These are phyloP conservation scores for Copsychus sechellarum DNA, from an alignment of 2,113 vertebrate genomes.

Conservation along the genomic window DNA sequence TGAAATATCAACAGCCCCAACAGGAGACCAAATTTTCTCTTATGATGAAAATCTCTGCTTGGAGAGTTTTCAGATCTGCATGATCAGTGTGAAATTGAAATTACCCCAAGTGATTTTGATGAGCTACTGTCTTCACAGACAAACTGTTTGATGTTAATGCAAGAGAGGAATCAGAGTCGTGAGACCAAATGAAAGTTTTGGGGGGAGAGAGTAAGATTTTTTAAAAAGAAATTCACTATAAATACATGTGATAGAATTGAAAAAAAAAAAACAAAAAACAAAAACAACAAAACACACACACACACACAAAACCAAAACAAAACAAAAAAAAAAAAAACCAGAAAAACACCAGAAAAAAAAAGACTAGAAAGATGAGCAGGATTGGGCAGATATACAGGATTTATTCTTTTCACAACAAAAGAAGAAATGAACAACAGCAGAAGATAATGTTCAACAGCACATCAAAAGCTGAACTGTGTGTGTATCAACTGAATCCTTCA, in stretches of 20 bases:
- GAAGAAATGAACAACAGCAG: not conserved
- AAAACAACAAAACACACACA: too few species aligned
- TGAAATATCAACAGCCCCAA: conserved; percentile 22
- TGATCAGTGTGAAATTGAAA: conserved; percentile 65
- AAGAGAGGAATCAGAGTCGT: not conserved
- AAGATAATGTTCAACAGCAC: not conserved
- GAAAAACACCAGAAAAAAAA: not conserved
- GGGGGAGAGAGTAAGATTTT: not conserved
- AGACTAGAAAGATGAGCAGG: not conserved
- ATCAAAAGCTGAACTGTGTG: not conserved
- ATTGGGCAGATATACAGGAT: not conserved
- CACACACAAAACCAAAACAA: too few species aligned
- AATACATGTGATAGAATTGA: not conserved
- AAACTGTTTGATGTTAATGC: conserved; percentile 17
- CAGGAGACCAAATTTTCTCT: conserved; percentile 27
- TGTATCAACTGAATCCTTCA: not conserved
- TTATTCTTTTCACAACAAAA: conserved; percentile 21
- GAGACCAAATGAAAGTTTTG: not conserved
- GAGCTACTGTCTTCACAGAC: conserved; percentile 16
- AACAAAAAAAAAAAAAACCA: too few species aligned
- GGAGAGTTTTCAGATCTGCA: not conserved
- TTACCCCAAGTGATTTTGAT: conserved; percentile 51
- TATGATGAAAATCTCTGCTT: conserved; percentile 50
- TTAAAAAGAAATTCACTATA: not conserved
- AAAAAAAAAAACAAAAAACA: not conserved